Conservation (phyloP, 2,113 vertebrate genomes). For the Chaetops frenatus region DNA sequence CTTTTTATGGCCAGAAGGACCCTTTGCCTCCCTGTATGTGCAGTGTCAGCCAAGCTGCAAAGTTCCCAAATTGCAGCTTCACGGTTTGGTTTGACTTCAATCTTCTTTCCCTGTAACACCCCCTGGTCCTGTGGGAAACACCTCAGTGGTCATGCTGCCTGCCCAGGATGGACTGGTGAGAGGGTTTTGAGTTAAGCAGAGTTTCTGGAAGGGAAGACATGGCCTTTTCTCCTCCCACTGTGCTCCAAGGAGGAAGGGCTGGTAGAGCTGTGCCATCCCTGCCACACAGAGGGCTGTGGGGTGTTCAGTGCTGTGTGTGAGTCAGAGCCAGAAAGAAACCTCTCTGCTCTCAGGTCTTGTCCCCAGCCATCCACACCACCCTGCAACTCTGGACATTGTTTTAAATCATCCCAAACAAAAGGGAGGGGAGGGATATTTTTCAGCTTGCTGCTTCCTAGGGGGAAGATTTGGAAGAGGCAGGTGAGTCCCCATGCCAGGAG, state of each 20-base stretch:
- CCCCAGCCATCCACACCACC: neutral
- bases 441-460: neutral
- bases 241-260: neutral
- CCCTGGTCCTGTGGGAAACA: neutral
- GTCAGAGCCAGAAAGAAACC: neutral
- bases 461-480: neutral
- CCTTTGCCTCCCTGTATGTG: neutral
- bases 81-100: neutral
- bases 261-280: neutral
- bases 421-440: neutral
- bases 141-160: neutral
- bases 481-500: accelerated
- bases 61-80: neutral
- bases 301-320: neutral
- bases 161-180: neutral
- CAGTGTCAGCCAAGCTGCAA: neutral
- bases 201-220: neutral
- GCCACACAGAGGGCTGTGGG: accelerated
- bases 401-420: neutral
- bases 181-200: neutral
- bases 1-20: neutral
- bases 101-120: neutral
- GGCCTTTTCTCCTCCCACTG: neutral
- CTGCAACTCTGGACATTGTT: neutral
- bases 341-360: neutral